Percentiles rank a stretch among this genome's conserved stretches.
Conservation (phyloP, 2,888 invertebrate species). For the Trachelus troglodyta region DNA sequence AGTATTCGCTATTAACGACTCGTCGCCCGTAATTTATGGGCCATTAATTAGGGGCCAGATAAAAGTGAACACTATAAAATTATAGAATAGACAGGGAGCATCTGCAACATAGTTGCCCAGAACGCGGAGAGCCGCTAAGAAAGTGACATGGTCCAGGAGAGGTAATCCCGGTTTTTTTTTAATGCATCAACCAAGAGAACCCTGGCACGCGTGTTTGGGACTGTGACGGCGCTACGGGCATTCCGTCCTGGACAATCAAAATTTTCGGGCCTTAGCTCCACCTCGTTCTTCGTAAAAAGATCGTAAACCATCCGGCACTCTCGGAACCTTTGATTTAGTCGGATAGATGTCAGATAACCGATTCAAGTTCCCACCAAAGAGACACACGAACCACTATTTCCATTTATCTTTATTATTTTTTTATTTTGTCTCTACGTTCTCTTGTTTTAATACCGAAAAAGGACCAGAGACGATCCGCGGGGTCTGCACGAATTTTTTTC, state of each 20-base stretch:
- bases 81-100: conserved; percentile 49
- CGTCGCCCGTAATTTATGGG: conserved; percentile 61
- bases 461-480: conserved; percentile 27
- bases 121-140: neutral
- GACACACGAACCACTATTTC: neutral
- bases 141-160: neutral
- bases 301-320: conserved; percentile 15
- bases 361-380: neutral
- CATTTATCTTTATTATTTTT: neutral
- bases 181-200: neutral
- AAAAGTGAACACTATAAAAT: conserved; percentile 56
- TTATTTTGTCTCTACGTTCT: neutral
- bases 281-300: conserved; percentile 24
- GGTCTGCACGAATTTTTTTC: conserved; percentile 19
- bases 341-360: neutral
- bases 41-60: conserved; percentile 59
- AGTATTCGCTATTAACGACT: conserved; percentile 52
- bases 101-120: neutral
- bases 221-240: neutral
- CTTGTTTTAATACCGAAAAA: conserved; percentile 15
- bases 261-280: conserved; percentile 23
- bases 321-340: neutral
- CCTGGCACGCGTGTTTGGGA: neutral
- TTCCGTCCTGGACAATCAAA: neutral
- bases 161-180: neutral